phyloP scores from a whole-genome alignment of 2,888 invertebrate species.

The Dione juno region DNA sequence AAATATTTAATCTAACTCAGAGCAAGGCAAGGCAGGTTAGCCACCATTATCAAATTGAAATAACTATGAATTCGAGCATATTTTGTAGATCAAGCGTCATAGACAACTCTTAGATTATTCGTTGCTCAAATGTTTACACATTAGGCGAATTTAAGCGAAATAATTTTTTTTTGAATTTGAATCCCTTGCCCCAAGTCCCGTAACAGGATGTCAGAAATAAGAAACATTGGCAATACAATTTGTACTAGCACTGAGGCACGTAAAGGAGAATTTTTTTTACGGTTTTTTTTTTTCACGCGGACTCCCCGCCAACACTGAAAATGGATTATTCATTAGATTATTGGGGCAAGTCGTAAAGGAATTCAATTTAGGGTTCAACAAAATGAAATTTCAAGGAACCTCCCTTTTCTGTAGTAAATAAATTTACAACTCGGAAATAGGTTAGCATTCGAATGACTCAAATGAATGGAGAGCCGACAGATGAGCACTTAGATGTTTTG shows the following conservation, averaged over 20 bases:
- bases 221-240: constrained; percentile 52
- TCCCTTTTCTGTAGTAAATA: constrained; percentile 67
- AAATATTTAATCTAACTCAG: no score
- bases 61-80: no score
- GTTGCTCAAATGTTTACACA: no score
- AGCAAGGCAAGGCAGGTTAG: no score
- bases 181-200: constrained; percentile 56
- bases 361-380: constrained; percentile 73
- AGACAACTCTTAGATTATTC: no score
- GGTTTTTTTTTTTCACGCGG: constrained; percentile 49
- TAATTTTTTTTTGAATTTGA: no score
- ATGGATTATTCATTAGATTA: constrained; percentile 80
- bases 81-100: no score
- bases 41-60: no score
- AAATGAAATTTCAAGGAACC: constrained; percentile 72
- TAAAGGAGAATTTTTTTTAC: constrained; percentile 44
- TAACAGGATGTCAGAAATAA: constrained; percentile 54
- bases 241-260: constrained; percentile 43
- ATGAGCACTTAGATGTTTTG: constrained; percentile 2
- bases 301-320: constrained; percentile 59
- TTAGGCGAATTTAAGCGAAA: no score
- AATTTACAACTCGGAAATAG: constrained; percentile 58
- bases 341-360: constrained; percentile 70
- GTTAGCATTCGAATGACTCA: constrained; percentile 46
- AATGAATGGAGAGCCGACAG: constrained; percentile 12